Conservation (phyloP, 2,888 invertebrate species). For the Nomada ruficornis region DNA sequence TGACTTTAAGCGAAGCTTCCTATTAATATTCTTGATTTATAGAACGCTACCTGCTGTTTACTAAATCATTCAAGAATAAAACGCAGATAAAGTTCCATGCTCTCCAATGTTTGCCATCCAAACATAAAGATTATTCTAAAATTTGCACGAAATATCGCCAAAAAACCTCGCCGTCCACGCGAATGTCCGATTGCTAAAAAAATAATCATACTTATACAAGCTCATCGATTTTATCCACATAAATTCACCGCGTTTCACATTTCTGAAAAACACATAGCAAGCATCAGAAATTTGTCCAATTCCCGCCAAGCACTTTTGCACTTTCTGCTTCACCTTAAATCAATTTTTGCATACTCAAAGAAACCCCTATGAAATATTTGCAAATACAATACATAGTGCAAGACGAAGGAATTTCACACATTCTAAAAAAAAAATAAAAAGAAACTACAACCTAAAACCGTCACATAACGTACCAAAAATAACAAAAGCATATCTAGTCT, state of each 20-base stretch:
- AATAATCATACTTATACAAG: background rate
- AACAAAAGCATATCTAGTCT: too few relatives aligned
- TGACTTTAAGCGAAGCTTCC: background rate
- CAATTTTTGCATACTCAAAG: too few relatives aligned
- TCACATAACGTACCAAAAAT: too few relatives aligned
- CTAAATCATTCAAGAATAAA: background rate
- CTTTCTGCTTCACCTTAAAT: too few relatives aligned
- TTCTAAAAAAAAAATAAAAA: too few relatives aligned
- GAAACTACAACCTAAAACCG: too few relatives aligned
- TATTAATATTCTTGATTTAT: conserved; percentile 7
- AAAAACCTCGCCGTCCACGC: background rate
- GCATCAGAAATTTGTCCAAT: too few relatives aligned
- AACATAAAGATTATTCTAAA: background rate
- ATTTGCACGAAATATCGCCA: background rate
- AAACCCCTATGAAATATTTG: too few relatives aligned
- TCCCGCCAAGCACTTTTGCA: too few relatives aligned
- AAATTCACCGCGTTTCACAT: background rate
- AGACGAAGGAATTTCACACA: too few relatives aligned
- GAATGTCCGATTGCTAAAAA: too few relatives aligned
- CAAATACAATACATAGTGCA: too few relatives aligned
- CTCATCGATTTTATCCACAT: background rate
- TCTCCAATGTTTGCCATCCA: background rate
- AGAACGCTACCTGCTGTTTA: background rate
- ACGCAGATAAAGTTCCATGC: background rate
- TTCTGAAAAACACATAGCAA: background rate